Evolutionary conservation across 2,888 invertebrate genomes (phyloP), one percentile per base, ranked within the genome.

Genomic region (Volucella bombylans): DNA sequence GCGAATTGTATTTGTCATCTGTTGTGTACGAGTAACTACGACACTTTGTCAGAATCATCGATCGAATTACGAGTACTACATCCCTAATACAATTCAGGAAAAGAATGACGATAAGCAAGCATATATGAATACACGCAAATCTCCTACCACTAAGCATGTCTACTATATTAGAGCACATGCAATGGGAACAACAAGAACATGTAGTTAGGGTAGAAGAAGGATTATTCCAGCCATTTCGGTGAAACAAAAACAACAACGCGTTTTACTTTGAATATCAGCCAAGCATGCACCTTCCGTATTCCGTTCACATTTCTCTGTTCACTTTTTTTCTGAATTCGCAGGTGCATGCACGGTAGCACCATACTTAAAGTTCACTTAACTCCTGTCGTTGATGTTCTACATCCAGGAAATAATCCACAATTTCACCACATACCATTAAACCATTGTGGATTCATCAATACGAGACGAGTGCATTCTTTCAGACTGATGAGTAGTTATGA

Each of bases 1-100:
- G 81, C 81, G 85, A 85, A 85, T 85, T 76, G 81, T 72, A 85
- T 85, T 85, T 85, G 76, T 77, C 76, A 76, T 80, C 62, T 18
- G 62, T 52, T 59, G 49, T 72, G 62, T 41, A 18, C 2, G 2
- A 1, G 1, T 1, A 68, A 81, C 68, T 80, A 67, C 71, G 72
- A 81, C 71, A 81, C 85, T 81, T 77, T 85, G 80, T 81, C 85
- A 85, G 76, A 81, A 81, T 68, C 81, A 81, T 72, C 76, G 67
- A 76, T 68, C 73, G 64, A 78, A 78, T 78, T 82, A 52, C 31
- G n/a, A 59, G 23, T 49, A 31, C 31, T 31, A 1, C 31, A 9
- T 61, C 39, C 38, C 54, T 31, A 11, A 8, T 57, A 57, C 65
- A 71, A 57, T 49, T 65, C 67, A 65, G 49, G 23, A 11, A 50